A percentile compares a stretch with the other conserved stretches of the same genome.
Evolutionary conservation across 2,888 invertebrate species (phyloP).

Genomic region (Sicus ferrugineus): DNA sequence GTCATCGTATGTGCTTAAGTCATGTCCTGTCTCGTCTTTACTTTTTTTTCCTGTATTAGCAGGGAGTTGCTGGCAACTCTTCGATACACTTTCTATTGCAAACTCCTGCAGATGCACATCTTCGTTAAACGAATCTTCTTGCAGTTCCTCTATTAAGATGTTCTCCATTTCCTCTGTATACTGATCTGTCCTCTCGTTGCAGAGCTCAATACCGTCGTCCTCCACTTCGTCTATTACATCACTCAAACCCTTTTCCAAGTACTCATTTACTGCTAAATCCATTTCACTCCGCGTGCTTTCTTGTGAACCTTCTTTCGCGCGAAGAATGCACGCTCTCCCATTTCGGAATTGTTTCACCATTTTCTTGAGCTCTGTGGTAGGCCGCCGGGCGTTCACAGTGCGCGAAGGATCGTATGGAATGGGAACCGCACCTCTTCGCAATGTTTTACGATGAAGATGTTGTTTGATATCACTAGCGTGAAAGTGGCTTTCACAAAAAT

Average conservation of each 20-base stretch:
- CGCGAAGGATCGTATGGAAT: slow-evolving; percentile 27
- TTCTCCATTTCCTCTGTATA: not conserved
- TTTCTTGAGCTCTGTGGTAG: no score
- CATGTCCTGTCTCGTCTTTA: not conserved
- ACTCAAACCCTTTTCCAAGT: not conserved
- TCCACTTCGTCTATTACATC: no score
- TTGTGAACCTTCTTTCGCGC: no score
- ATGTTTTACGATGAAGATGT: slow-evolving; percentile 45
- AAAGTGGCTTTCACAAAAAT: slow-evolving; percentile 50
- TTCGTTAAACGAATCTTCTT: not conserved
- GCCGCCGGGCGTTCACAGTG: no score
- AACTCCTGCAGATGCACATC: not conserved
- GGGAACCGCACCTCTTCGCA: slow-evolving; percentile 46
- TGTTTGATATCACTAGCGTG: slow-evolving; percentile 41
- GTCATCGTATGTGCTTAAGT: not conserved
- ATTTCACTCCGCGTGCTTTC: no score
- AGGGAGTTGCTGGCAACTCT: no score
- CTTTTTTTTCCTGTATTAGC: no score
- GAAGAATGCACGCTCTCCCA: no score
- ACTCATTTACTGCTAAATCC: not conserved
- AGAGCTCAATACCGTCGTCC: no score
- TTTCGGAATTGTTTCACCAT: no score
- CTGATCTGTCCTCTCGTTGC: not conserved
- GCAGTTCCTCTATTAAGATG: not conserved
- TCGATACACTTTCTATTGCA: not conserved